Conservation (phyloP, 2,113 vertebrate genomes). For the Erythrocercus mccallii region DNA sequence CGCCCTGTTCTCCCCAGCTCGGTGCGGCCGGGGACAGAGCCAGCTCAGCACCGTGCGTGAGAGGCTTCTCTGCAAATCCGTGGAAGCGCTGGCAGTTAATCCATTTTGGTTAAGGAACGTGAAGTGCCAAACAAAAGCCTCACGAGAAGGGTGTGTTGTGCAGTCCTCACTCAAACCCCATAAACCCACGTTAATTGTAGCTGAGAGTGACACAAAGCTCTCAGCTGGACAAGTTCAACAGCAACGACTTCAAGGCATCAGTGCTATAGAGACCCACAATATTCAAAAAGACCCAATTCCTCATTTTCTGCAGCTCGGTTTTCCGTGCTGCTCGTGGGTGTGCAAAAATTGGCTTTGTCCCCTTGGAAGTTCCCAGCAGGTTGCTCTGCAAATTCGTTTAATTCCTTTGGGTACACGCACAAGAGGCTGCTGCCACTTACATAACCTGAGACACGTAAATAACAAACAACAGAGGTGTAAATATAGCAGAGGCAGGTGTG, state of each 20-base stretch:
- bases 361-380: not conserved
- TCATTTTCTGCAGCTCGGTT: not conserved
- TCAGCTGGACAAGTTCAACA: not conserved
- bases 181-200: not conserved
- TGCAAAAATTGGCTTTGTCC: not conserved
- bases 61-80: not conserved
- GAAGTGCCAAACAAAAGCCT: not conserved
- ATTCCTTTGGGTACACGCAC: not conserved
- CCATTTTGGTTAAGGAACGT: not conserved
- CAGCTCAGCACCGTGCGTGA: not conserved
- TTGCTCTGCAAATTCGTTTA: not conserved
- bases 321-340: accelerated
- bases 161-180: not conserved
- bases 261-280: accelerated
- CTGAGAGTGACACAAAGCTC: not conserved
- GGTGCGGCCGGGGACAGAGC: not conserved
- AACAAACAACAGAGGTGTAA: not conserved
- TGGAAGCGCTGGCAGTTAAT: not conserved
- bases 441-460: not conserved
- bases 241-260: not conserved
- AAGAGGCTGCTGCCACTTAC: not conserved
- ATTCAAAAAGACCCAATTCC: not conserved
- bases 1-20: not conserved
- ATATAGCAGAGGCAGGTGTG: not conserved
- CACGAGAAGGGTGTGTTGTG: accelerated